These are phyloP conservation scores for Pomatorhinus ruficollis DNA, from an alignment of 2,113 vertebrate genomes.

Conservation along the genomic window DNA sequence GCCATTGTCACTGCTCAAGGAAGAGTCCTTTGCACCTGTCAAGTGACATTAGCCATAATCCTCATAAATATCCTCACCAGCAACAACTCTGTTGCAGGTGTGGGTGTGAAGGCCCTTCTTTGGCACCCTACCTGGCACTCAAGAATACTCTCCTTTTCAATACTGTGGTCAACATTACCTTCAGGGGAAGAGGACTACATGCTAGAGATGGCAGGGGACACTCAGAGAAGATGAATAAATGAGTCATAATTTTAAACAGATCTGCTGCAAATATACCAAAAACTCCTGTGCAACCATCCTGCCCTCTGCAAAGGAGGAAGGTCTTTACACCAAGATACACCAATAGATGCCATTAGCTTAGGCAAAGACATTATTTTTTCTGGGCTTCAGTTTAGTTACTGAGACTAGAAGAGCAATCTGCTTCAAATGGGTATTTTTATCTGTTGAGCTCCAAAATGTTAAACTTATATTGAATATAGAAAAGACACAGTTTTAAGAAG, in stretches of 20 bases:
- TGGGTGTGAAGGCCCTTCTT: not conserved
- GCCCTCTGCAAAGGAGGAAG: not conserved
- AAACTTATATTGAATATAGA: not conserved
- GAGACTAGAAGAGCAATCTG: not conserved
- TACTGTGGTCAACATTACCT: not conserved
- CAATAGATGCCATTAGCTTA: not conserved
- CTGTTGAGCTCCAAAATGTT: not conserved
- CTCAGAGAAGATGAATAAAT: not conserved
- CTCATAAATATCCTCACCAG: not conserved
- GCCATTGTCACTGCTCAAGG: not conserved
- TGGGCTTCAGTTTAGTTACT: not conserved
- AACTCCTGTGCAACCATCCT: not conserved
- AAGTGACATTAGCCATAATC: not conserved
- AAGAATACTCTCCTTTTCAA: not conserved
- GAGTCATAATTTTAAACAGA: not conserved
- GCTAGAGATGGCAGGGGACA: not conserved
- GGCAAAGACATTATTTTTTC: not conserved
- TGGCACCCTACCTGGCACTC: not conserved
- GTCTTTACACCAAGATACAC: not conserved
- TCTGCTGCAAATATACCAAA: not conserved
- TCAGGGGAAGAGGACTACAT: not conserved
- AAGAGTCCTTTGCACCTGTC: not conserved
- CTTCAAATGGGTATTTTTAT: not conserved
- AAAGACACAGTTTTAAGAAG: not conserved
- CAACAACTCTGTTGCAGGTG: accelerated